These are phyloP conservation scores for Gnathochromis pfefferi DNA, from an alignment of 2,113 vertebrate genomes.

Conservation along the genomic window DNA sequence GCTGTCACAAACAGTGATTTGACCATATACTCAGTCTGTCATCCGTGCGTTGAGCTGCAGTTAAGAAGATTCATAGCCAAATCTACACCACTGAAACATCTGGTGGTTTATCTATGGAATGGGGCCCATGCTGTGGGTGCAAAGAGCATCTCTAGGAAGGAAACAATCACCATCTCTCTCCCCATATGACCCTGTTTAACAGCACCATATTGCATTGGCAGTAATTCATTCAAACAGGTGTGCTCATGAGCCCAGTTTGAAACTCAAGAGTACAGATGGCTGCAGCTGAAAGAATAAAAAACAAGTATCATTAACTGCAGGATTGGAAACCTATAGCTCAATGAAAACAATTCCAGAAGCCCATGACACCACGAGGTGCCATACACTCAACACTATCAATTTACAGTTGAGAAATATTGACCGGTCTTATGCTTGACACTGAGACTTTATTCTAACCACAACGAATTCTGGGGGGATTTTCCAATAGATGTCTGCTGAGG, in stretches of 20 bases:
- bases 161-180: conserved; percentile 52
- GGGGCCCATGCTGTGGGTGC: conserved; percentile 21
- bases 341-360: conserved; percentile 27
- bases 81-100: conserved; percentile 29
- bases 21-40: conserved; percentile 35
- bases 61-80: conserved; percentile 35
- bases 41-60: conserved; percentile 22
- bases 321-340: conserved; percentile 28
- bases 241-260: conserved; percentile 1
- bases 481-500: conserved; percentile 41
- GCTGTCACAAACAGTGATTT: conserved; percentile 45
- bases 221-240: conserved; percentile 46
- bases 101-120: conserved; percentile 27
- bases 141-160: conserved; percentile 18
- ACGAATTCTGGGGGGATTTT: conserved; percentile 49
- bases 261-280: conserved; percentile 9
- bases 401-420: conserved; percentile 48
- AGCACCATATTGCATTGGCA: neutral
- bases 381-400: conserved; percentile 43
- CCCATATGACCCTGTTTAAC: conserved; percentile 25
- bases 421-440: conserved; percentile 19
- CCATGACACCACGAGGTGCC: conserved; percentile 12
- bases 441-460: conserved; percentile 49
- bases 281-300: conserved; percentile 32
- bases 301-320: conserved; percentile 34